Base-by-base conservation (phyloP, 1,140 invertebrate genomes). In the Drosophila prosaltans region DNA sequence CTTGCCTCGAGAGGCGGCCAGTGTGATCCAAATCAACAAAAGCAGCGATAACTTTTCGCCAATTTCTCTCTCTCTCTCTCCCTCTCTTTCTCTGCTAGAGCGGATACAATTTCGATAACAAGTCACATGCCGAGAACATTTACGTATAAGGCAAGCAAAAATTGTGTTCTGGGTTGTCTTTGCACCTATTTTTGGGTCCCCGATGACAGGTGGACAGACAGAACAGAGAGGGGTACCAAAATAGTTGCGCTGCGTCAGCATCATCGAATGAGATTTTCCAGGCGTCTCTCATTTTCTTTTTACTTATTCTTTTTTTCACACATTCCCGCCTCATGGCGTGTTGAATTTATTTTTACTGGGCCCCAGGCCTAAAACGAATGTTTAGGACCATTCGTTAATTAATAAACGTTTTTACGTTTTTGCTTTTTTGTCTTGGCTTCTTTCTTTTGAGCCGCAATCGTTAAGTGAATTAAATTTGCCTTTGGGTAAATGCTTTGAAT, bases 401-500 rank as follows among this genome's bases (percentile, higher is more conserved):
- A 88, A 72, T 68, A 77, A 83, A 80, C 54, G 77, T 75, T 76
- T 72, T 70, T 21, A 39, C 41, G 45, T 59, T 10, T 77, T 41
- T 9, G 24, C 9, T 51, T 51, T 9, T 3, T 43, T 24, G 28
- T 48, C 8, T 48, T 9, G 11, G 6, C 32, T 36, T 36, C 32
- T 40, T 40, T 40, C 8, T 51, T 40, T 40, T 11, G 10, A 24
- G 45, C 3, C 45, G 10, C 45, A 51, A 51, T 51, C 45, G 72
- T 74, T 80, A 89, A 88, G 84, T 88, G 84, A 83, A 88, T 88
- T 88, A 83, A 89, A 88, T 78, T 79, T 28, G 83, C 75, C 82
- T 43, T 4, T 45, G 82, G 82, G 62, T 6, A 24, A 48, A 39
- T 76, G 59, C 75, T 60, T 76, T 55, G 21, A 51, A 45, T n/a